phyloP scores from a whole-genome alignment of 2,888 invertebrate genomes.

The Drosophila suboccidentalis region DNA sequence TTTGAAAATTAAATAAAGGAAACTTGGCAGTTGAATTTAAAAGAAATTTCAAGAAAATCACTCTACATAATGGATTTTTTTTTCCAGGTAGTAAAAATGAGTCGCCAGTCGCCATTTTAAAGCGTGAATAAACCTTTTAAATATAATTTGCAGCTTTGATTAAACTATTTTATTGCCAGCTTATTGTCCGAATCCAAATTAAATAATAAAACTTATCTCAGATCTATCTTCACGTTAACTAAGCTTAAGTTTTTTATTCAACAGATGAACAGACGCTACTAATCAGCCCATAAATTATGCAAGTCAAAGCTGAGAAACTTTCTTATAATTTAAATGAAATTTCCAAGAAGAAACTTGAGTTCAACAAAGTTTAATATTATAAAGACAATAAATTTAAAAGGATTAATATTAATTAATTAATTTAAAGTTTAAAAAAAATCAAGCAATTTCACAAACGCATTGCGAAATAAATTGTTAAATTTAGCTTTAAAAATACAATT shows the following conservation, averaged over 20 bases:
- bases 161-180: not conserved
- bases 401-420: conserved; percentile 8
- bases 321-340: not conserved
- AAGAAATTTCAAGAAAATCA: not conserved
- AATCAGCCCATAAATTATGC: no score
- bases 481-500: conserved; percentile 3
- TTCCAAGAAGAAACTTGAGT: not conserved
- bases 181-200: not conserved
- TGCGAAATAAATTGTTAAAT: not conserved
- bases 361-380: conserved; percentile 1
- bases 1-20: not conserved
- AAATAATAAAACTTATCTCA: not conserved
- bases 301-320: not conserved
- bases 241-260: not conserved
- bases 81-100: not conserved
- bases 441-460: not conserved
- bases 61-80: not conserved
- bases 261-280: not conserved
- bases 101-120: not conserved
- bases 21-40: not conserved
- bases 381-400: not conserved
- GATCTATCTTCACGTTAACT: not conserved
- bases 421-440: no score
- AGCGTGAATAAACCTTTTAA: not conserved
- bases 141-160: not conserved